Conservation (phyloP, 1,140 invertebrate species). For the Scylla paramamosain region DNA sequence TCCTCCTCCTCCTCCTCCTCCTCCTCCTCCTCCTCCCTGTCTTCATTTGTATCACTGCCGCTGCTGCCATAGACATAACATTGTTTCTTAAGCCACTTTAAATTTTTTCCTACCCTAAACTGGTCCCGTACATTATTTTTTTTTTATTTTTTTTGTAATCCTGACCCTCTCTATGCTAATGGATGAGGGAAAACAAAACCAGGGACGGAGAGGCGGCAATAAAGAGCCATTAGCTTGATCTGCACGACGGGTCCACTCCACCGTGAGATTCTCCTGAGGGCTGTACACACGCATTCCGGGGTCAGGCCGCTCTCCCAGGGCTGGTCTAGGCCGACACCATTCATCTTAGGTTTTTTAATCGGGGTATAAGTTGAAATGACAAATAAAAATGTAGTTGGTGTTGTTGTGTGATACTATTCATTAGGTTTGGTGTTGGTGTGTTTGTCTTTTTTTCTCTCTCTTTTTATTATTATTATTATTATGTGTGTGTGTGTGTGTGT, state of each 20-base stretch:
- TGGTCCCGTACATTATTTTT: background rate
- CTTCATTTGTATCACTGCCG: background rate
- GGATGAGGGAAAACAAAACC: background rate
- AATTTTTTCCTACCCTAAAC: background rate
- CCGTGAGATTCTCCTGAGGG: background rate
- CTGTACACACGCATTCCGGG: no score
- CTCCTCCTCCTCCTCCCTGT: background rate
- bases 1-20: background rate
- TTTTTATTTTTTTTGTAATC: background rate
- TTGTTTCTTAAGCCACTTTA: constrained; percentile 6
- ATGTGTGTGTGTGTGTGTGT: no score
- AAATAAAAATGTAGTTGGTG: no score
- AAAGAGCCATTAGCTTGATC: background rate
- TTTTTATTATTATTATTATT: no score
- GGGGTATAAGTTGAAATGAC: no score
- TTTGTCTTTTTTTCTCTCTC: no score
- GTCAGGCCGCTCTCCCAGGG: no score
- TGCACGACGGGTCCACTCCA: background rate
- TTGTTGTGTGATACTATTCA: no score
- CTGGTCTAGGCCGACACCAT: no score
- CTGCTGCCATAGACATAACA: background rate
- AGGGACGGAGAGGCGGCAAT: background rate
- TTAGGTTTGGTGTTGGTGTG: no score
- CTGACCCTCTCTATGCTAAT: background rate
- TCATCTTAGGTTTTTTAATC: no score